Base-by-base conservation (phyloP, 2,797 vertebrate genomes). In the Tragelaphus eurycerus region DNA sequence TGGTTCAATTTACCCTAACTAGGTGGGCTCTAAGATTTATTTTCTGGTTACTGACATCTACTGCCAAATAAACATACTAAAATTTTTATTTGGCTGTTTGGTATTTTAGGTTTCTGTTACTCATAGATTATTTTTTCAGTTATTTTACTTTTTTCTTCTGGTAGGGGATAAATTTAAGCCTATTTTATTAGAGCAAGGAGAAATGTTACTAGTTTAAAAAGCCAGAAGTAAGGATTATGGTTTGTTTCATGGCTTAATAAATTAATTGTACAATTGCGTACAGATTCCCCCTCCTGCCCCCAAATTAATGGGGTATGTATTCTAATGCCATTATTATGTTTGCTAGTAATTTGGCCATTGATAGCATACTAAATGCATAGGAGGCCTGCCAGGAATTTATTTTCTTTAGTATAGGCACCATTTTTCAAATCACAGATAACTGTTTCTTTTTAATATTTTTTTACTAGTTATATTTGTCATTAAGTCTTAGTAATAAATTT, bases 81-180 rank as follows among this genome's bases (percentile, higher is more conserved):
- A 74, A 57, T 79, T 96, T 83, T 43, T 90, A 64, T 87, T 95
- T 96, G 21, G 31, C 82, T 59, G 17, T 94, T 97, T 85, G 7
- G 6, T 83, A 84, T 79, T 93, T 94, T 74, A 90, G 59, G 5
- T 57, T 97, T 95, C 25, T 23, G 52, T 34, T n/a, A 60, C 88
- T 93, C 46, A 76, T 55, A 82, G 43, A 59, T 57, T 85, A 14
- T 38, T 84, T 84, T 95, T 88, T 94, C 6, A 50, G 38, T 95
- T 34, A 38, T 90, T 95, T 85, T 81, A 50, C 23, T 86, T 94
- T 67, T 93, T 46, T 81, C 34, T n/a, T 21, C 10, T 64, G 50
- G 23, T 82, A 89, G 17, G 16, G 67, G 11, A 55, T 81, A n/a
- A 84, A 91, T 91, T 97, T 62, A 52, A 4, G 17, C 34, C 74